Percentiles rank a stretch among this genome's conserved stretches.
Evolutionary conservation across 2,797 vertebrate species (phyloP).

Genomic region (Australoheros facetus): DNA sequence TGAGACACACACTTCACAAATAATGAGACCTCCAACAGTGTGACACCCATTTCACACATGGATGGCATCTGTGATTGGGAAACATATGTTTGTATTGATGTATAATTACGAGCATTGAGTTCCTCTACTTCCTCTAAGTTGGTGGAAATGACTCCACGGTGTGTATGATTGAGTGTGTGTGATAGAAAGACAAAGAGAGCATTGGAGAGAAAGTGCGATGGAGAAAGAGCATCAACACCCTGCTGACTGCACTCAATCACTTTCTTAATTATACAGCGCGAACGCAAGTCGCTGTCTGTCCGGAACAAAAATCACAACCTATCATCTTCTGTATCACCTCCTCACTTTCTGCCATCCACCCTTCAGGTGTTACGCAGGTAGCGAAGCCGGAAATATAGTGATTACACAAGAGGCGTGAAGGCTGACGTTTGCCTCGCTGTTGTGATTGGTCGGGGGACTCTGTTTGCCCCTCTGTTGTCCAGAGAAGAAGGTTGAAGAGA

Average conservation of each 20-base stretch:
- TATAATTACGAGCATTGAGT: slow-evolving; percentile 81
- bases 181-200: slow-evolving; percentile 53
- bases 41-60: slow-evolving; percentile 86
- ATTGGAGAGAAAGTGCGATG: slow-evolving; percentile 48
- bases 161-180: slow-evolving; percentile 46
- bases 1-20: slow-evolving; percentile 52
- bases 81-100: slow-evolving; percentile 83
- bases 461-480: background rate
- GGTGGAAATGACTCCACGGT: slow-evolving; percentile 64
- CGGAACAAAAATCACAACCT: slow-evolving; percentile 63
- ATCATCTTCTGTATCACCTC: slow-evolving; percentile 53
- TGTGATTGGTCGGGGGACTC: background rate
- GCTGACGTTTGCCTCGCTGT: slow-evolving; percentile 55
- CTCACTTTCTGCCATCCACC: slow-evolving; percentile 13
- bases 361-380: slow-evolving; percentile 68
- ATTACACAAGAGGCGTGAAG: slow-evolving; percentile 43
- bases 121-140: slow-evolving; percentile 66
- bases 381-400: slow-evolving; percentile 36
- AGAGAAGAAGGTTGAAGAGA: slow-evolving; percentile 3
- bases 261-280: slow-evolving; percentile 81
- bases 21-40: slow-evolving; percentile 77
- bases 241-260: slow-evolving; percentile 75
- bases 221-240: slow-evolving; percentile 71
- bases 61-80: slow-evolving; percentile 79
- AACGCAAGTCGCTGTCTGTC: slow-evolving; percentile 75